Percentiles rank a stretch among this genome's conserved stretches.
phyloP scores from a whole-genome alignment of 2,113 vertebrate species.

The Centropristis striata region DNA sequence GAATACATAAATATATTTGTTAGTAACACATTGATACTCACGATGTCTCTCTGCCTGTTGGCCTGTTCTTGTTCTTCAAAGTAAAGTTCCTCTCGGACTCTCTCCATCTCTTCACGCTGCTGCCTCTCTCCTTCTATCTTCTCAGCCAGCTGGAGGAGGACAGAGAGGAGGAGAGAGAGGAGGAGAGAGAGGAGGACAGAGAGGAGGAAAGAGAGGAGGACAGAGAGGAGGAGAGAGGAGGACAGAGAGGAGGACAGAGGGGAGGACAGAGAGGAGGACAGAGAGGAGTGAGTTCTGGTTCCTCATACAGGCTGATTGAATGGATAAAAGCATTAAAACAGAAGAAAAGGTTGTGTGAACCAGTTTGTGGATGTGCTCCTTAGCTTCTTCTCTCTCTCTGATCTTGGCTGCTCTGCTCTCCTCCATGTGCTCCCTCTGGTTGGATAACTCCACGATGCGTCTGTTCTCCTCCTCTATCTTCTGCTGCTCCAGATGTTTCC shows the following conservation, averaged over 20 bases:
- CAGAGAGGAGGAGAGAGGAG: constrained; percentile 3
- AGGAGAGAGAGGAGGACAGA: too few species aligned
- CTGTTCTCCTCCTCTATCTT: constrained; percentile 93
- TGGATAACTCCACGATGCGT: constrained; percentile 90
- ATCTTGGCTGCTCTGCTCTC: constrained; percentile 84
- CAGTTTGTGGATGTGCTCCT: constrained; percentile 86
- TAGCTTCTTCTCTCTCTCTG: constrained; percentile 87
- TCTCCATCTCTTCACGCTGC: constrained; percentile 89
- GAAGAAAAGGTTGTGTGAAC: constrained; percentile 72
- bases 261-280: constrained; percentile 32
- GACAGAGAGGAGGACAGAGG: constrained; percentile 32
- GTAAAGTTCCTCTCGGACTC: constrained; percentile 88
- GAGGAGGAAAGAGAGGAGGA: constrained; percentile 25
- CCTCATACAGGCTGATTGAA: not conserved
- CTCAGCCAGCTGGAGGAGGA: constrained; percentile 83
- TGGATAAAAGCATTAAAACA: not conserved
- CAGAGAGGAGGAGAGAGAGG: not conserved
- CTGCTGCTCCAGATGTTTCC: constrained; percentile 89
- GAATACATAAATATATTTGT: too few species aligned
- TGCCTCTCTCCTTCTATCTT: constrained; percentile 84
- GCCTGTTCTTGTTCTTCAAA: constrained; percentile 89
- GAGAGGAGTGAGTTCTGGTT: not conserved
- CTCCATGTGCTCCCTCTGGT: constrained; percentile 85
- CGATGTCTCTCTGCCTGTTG: constrained; percentile 85
- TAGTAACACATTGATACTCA: constrained; percentile 74